Evolutionary conservation across 2,797 vertebrate species (phyloP).

Genomic region (Acanthurus leucopareius): DNA sequence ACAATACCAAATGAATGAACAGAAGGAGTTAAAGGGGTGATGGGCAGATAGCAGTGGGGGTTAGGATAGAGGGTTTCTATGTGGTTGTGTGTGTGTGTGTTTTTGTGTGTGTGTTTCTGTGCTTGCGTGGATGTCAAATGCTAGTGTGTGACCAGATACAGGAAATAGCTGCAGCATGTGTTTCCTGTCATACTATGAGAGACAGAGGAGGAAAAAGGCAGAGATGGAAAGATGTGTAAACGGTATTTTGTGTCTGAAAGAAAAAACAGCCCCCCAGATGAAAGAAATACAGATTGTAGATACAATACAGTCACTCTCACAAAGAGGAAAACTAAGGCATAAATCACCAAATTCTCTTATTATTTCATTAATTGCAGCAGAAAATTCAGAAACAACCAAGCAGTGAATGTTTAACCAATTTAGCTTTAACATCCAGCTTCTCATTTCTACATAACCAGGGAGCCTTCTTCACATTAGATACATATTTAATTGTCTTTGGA

Average conservation of each 20-base stretch:
- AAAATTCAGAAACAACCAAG: background rate
- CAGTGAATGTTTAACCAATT: background rate
- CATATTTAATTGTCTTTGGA: slow-evolving; percentile 2
- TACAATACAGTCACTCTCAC: background rate
- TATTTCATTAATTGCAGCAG: background rate
- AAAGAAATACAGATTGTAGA: slow-evolving; percentile 10
- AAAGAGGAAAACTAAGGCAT: background rate
- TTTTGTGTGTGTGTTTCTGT: slow-evolving; percentile 14
- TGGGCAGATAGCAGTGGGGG: slow-evolving; percentile 13
- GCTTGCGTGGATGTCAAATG: slow-evolving; percentile 39
- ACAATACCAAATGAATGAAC: background rate
- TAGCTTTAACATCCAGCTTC: background rate
- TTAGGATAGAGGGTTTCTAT: slow-evolving; percentile 10
- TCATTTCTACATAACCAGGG: background rate
- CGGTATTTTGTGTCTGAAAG: slow-evolving; percentile 20
- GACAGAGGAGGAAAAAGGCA: slow-evolving; percentile 29
- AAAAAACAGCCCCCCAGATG: background rate
- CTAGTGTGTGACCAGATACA: slow-evolving; percentile 71
- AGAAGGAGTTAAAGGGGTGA: slow-evolving; percentile 17
- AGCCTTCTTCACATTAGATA: background rate
- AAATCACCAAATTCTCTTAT: background rate
- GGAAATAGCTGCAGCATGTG: slow-evolving; percentile 81
- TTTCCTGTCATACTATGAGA: slow-evolving; percentile 74
- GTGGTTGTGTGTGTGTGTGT: slow-evolving; percentile 18
- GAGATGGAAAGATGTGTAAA: slow-evolving; percentile 34